Evolutionary conservation across 2,888 invertebrate species (phyloP), one percentile per base, ranked within the genome.

Genomic region (Netelia fuscicornis): DNA sequence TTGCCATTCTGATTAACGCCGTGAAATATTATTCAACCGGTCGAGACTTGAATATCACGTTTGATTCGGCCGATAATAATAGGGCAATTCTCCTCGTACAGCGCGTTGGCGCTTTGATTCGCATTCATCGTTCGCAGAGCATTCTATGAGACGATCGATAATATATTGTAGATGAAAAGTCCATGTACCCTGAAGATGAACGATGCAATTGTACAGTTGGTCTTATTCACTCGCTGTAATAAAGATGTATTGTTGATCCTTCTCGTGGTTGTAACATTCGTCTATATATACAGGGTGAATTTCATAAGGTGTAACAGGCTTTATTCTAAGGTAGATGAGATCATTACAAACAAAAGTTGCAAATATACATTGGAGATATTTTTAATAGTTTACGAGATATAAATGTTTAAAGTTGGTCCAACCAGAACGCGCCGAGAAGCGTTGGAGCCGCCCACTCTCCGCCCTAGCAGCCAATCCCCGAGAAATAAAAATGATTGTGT

Each of bases 81-180:
- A 56, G 58, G n/a, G 11, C 23, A 17, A 70, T 65, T 75, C 67
- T 68, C 23, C 65, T 42, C 25, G 23, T 77, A 11, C 48, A 10
- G 48, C 11, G 13, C 0, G 8, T 13, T 11, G 10, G 2, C 11
- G 10, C 2, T 11, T 48, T 48, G 48, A 48, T 13, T 13, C 2
- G 48, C 48, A 13, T 48, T 13, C 10, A 48, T 13, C 11, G 48
- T 2, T 13, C 2, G 48, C 10, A 48, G 48, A 48, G 1, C 2
- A 48, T 48, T 48, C 2, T 48, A 48, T 13, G 48, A 48, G 13
- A 13, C 48, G 13, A 13, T 13, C 48, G 13, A 48, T 48, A 13
- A 48, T 48, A 3, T 13, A 11, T 48, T 48, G 48, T 48, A 1
- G 48, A 13, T 13, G 13, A 48, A 48, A 13, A 48, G 48, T 48